Percentiles rank a stretch among this genome's conserved stretches.
These are phyloP conservation scores for Prochilodus magdalenae DNA, from an alignment of 2,113 vertebrate genomes.

Conservation along the genomic window DNA sequence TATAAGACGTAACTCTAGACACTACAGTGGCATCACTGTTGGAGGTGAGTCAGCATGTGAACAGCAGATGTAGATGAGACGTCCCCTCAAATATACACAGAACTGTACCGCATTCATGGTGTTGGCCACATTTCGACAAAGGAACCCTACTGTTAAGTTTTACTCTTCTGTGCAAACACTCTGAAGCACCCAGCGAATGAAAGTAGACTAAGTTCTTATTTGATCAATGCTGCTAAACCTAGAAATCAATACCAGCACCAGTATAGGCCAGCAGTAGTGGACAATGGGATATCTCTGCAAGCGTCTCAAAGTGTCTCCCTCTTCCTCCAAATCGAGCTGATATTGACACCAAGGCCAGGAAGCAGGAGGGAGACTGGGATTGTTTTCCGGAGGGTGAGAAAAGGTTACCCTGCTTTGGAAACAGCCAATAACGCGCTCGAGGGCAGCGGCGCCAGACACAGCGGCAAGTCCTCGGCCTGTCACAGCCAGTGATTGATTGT, in stretches of 20 bases:
- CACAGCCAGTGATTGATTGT: slow-evolving; percentile 69
- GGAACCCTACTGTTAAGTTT: no score
- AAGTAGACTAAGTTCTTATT: not conserved
- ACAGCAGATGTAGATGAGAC: no score
- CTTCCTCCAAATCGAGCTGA: slow-evolving; percentile 26
- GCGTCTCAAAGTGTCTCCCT: not conserved
- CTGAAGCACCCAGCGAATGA: not conserved
- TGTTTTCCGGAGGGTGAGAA: slow-evolving; percentile 18
- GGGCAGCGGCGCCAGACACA: slow-evolving; percentile 13
- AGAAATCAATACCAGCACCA: not conserved
- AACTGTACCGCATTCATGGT: no score
- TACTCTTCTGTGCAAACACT: no score
- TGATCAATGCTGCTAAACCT: not conserved
- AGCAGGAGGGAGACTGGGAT: not conserved
- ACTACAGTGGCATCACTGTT: no score
- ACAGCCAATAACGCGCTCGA: slow-evolving; percentile 30
- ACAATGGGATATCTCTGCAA: not conserved
- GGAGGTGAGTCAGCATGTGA: no score
- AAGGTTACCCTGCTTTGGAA: slow-evolving; percentile 18
- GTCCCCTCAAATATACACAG: no score
- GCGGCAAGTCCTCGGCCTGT: slow-evolving; percentile 58
- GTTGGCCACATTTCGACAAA: no score
- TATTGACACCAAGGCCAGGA: slow-evolving; percentile 34
- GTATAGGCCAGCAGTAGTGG: not conserved
- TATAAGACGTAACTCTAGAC: no score